Base-by-base conservation (phyloP, 2,888 invertebrate genomes). In the Hypomecis atomaria region DNA sequence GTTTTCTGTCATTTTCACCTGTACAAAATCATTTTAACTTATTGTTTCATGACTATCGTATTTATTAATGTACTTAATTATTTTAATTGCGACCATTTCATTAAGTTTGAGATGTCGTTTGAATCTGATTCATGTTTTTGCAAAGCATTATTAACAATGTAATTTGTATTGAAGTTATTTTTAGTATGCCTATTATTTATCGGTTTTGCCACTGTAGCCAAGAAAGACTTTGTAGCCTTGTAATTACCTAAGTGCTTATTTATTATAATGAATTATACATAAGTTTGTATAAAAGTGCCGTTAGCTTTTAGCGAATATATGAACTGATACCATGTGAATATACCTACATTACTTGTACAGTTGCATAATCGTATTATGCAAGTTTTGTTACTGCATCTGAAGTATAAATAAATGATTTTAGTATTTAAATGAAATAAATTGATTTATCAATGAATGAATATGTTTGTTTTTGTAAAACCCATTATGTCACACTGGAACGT, bases 141-240 rank as follows among this genome's bases (percentile, higher is more conserved):
- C 79, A 65, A 74, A 78, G 76, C 74, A 78, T 76, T 71, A 62
- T 76, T 77, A 77, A 76, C 74, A 69, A 73, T 71, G 73, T 71
- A 59, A 67, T 69, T 80, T 75, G 71, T 78, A 72, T 78, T 76
- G 72, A 74, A 72, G 73, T 62, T 78, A 71, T 73, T 66, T 58
- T 71, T 82, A 85, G 82, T 88, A 88, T 56, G 37, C 42, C 5
- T 54, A 36, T 88, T 88, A 88, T 81, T 84, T 84, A 83, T 66
- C 78, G 87, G 89, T 84, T 79, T 77, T 83, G 88, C 88, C 87
- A 81, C 78, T 84, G 82, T 87, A 89, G 87, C 84, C 86, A 86
- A 83, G 86, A 89, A 91, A 90, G 90, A 90, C 90, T 91, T 90
- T 90, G 84, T 87, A 86, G 86, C 82, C 75, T 80, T 84, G 81